Percentiles rank a stretch among this genome's conserved stretches.
Conservation (phyloP, 2,888 invertebrate genomes). For the Deroplatys truncata region DNA sequence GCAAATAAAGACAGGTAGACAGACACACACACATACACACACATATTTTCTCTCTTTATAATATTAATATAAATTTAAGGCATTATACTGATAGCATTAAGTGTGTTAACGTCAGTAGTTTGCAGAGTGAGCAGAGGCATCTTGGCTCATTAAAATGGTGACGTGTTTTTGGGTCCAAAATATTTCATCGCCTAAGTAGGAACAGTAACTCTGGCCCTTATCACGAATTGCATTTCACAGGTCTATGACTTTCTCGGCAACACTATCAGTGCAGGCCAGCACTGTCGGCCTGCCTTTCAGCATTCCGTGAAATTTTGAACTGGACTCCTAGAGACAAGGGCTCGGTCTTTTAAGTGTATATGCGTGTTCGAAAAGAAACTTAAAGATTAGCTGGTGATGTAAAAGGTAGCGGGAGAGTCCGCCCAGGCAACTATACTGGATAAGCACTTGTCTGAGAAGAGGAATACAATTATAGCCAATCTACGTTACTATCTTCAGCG, state of each 20-base stretch:
- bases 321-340: neutral
- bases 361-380: slow-evolving; percentile 2
- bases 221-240: neutral
- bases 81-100: too few species aligned
- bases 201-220: too few species aligned
- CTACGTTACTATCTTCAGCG: neutral
- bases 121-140: too few species aligned
- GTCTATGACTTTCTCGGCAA: neutral
- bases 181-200: too few species aligned
- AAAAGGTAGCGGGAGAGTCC: neutral
- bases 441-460: neutral
- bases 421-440: neutral
- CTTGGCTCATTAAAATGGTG: too few species aligned
- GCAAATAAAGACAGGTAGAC: too few species aligned
- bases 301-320: slow-evolving; percentile 12
- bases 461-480: neutral
- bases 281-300: neutral
- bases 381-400: slow-evolving; percentile 4
- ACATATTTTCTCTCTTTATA: too few species aligned
- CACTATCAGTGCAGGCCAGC: neutral
- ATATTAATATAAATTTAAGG: too few species aligned
- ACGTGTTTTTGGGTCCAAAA: too few species aligned
- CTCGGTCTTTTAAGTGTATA: neutral
- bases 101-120: too few species aligned
- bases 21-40: too few species aligned